Conservation (phyloP, 2,113 vertebrate genomes). For the Vidua macroura region DNA sequence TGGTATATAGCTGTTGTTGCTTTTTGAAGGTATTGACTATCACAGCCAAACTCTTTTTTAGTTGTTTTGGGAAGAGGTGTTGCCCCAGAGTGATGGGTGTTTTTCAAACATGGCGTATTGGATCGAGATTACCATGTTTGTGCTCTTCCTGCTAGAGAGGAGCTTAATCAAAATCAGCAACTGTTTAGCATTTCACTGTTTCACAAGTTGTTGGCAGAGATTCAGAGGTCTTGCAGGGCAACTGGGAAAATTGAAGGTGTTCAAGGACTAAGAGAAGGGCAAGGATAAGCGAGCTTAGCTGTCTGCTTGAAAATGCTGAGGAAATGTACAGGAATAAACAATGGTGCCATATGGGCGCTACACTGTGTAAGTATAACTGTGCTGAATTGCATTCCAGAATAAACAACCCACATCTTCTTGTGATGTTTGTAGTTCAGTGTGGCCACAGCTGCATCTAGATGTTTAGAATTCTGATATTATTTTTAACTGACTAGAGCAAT, state of each 20-base stretch:
- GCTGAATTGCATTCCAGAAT: not conserved
- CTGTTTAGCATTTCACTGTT: not conserved
- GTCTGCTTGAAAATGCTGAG: not conserved
- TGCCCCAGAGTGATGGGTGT: not conserved
- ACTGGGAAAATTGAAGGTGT: not conserved
- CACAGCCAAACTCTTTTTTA: not conserved
- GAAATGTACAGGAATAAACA: not conserved
- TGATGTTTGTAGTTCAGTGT: not conserved
- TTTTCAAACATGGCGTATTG: not conserved
- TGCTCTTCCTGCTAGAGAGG: not conserved
- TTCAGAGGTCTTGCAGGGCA: slow-evolving; percentile 9
- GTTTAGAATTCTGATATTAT: not conserved
- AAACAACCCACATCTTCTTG: not conserved
- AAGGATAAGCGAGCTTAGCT: not conserved
- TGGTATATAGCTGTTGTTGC: not conserved
- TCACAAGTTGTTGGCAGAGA: not conserved
- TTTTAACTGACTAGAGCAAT: not conserved
- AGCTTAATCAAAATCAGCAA: not conserved
- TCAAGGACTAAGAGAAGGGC: slow-evolving; percentile 28
- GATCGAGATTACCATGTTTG: not conserved
- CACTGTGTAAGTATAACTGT: not conserved
- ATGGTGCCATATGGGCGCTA: not conserved
- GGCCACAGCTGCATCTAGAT: not conserved
- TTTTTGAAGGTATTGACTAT: not conserved
- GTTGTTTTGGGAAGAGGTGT: not conserved